Evolutionary conservation across 2,888 invertebrate species (phyloP).

Genomic region (Cataglyphis altisquamis): DNA sequence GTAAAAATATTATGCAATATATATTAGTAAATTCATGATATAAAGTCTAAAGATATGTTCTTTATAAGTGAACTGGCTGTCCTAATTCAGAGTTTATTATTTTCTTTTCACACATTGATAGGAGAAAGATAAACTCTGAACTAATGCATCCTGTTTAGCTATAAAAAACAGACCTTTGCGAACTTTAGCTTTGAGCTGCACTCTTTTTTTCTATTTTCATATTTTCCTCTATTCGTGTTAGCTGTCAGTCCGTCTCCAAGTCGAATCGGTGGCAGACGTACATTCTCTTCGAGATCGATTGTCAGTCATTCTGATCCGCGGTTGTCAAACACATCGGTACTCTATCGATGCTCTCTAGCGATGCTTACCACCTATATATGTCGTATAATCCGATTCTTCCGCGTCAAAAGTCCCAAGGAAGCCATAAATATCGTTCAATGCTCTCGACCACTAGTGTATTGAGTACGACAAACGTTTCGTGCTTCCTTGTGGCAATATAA

Average conservation of each 20-base stretch:
- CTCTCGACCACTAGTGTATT: not conserved
- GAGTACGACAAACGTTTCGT: not conserved
- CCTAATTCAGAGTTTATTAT: no score
- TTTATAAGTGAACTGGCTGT: no score
- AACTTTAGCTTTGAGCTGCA: not conserved
- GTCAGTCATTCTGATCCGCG: constrained; percentile 10
- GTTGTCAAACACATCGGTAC: constrained; percentile 11
- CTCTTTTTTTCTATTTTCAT: not conserved
- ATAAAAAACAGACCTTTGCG: no score
- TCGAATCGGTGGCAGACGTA: constrained; percentile 22
- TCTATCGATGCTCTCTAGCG: constrained; percentile 14
- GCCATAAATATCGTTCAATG: constrained; percentile 42
- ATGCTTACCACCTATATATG: not conserved
- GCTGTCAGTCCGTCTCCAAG: constrained; percentile 22
- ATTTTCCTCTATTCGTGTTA: no score
- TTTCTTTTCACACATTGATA: no score
- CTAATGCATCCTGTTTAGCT: no score
- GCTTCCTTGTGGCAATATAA: not conserved
- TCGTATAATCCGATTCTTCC: constrained; percentile 19
- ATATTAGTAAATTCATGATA: not conserved
- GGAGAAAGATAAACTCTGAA: no score
- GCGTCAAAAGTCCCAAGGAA: constrained; percentile 28
- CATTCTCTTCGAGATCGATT: constrained; percentile 10
- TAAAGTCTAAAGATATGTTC: no score
- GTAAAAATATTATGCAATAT: not conserved